These are phyloP conservation scores for Drosophila albomicans DNA, from an alignment of 1,140 invertebrate genomes.

Conservation along the genomic window DNA sequence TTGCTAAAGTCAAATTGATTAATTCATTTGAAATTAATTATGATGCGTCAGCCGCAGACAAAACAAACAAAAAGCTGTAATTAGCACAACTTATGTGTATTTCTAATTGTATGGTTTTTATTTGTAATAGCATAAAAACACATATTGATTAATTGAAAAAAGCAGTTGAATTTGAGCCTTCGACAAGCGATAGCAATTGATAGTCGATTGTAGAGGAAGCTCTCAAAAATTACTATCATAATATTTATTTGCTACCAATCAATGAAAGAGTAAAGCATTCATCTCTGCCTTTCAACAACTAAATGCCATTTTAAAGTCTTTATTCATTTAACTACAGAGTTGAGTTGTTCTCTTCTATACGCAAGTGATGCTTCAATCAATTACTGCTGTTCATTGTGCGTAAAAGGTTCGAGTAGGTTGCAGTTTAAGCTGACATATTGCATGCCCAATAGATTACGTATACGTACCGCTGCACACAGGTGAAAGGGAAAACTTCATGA, in stretches of 20 bases:
- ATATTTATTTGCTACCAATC: background rate
- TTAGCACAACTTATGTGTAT: background rate
- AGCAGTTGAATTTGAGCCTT: too few species aligned
- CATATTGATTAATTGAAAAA: too few species aligned
- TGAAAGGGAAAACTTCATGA: too few species aligned
- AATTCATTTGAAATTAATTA: constrained; percentile 17
- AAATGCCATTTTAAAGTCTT: too few species aligned
- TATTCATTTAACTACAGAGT: background rate
- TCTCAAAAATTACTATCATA: background rate
- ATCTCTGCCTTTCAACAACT: too few species aligned
- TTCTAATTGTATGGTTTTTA: background rate
- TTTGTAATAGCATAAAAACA: background rate
- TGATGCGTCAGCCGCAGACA: constrained; percentile 8
- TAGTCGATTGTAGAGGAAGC: too few species aligned
- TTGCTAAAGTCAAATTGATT: background rate
- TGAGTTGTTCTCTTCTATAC: background rate
- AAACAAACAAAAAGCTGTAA: background rate
- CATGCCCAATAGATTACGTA: constrained; percentile 10
- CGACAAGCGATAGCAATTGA: too few species aligned
- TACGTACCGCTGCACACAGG: constrained; percentile 20
- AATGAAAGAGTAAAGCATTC: background rate
- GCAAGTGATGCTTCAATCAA: background rate
- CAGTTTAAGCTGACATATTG: background rate
- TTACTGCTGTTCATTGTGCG: background rate
- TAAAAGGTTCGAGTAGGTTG: background rate